Conservation (phyloP, 2,888 invertebrate species). For the Cancer borealis region DNA sequence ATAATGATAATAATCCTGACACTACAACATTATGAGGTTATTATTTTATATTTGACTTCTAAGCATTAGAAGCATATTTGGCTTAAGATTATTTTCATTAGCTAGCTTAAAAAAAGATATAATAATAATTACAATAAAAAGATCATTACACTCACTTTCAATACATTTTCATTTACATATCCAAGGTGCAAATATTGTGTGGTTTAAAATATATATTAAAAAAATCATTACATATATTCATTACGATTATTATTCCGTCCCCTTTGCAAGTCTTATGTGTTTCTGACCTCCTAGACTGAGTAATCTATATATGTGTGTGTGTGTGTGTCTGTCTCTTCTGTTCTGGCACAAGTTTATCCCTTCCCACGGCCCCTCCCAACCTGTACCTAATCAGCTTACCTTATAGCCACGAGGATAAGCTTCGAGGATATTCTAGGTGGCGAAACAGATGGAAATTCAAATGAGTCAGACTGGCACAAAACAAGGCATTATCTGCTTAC, state of each 20-base stretch:
- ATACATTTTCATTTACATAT: background rate
- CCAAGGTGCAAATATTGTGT: background rate
- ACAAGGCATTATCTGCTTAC: constrained; percentile 42
- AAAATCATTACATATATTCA: background rate
- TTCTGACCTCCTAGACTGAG: background rate
- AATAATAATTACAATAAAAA: no score
- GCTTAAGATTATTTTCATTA: background rate
- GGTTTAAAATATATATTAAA: no score
- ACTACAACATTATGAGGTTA: no score
- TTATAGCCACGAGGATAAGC: constrained; percentile 52
- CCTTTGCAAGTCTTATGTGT: background rate
- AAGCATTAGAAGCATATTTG: background rate
- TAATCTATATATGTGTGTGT: constrained; percentile 34
- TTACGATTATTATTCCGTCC: background rate
- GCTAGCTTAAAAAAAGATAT: no score
- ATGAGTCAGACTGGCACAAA: constrained; percentile 46
- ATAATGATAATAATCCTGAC: background rate
- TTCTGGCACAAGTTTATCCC: constrained; percentile 11
- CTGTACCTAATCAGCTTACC: constrained; percentile 60
- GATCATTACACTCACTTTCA: no score
- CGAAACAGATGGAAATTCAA: constrained; percentile 60
- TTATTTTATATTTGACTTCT: no score
- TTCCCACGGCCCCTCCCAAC: constrained; percentile 9
- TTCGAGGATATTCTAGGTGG: constrained; percentile 53
- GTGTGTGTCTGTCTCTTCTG: background rate